Evolutionary conservation across 2,888 invertebrate species (phyloP), one percentile per base, ranked within the genome.

Genomic region (Cerastis rubricosa): DNA sequence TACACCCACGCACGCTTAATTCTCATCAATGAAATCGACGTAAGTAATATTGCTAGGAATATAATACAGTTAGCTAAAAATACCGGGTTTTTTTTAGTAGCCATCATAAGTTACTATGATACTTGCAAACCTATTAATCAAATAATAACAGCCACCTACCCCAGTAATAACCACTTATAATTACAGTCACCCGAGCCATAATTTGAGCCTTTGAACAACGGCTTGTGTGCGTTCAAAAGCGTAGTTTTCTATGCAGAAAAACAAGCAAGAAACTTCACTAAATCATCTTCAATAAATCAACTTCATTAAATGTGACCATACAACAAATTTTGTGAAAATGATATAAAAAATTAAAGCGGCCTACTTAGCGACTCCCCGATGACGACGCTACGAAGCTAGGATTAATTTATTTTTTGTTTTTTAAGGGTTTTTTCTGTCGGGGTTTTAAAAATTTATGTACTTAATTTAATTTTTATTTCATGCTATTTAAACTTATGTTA

Each of bases 1-100:
- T 57, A 78, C 78, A 54, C 65, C 83, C 57, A 83, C 78, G n/a
- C 51, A n/a, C 35, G 51, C 7, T 61, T 64, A 49, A 51, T 49
- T 67, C 43, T 45, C 25, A 70, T 66, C 49, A 70, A 66, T 66
- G 29, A 69, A 64, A 77, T 59, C 43, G 61, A 49, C 25, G 19
- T 57, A 47, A 25, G 19, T 49, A 47, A 25, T 40, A 68, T 64
- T 43, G 19, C 47, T 35, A 47, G 8, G 0, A 63, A 63, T 7
- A 45, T 9, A 29, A 77, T 5, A 64, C 3, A 71, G 64, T 45
- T 12, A 29, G 19, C 43, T 51, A 22, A 63, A 43, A 64, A 17
- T 6, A 40, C 5, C 2, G 4, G 3, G 22, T n/a, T 74, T 51
- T 40, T 35, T 54, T 61, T 40, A 25, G 4, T 11, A 29, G 17